Evolutionary conservation across 1,140 invertebrate species (phyloP).

Genomic region (Drosophila pseudoobscura): DNA sequence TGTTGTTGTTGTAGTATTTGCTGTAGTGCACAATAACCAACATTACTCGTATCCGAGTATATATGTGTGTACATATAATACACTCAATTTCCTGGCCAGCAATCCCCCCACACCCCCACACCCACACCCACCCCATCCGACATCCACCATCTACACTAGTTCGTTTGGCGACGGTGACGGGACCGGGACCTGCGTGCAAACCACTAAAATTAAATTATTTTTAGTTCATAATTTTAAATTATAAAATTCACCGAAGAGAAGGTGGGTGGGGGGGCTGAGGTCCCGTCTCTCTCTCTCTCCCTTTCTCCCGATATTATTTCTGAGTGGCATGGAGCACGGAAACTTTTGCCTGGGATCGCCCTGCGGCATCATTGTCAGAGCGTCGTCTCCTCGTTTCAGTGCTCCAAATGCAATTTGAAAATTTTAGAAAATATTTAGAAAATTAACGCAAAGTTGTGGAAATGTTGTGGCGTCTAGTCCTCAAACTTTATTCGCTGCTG

Average conservation of each 20-base stretch:
- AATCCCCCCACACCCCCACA: neutral
- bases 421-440: conserved; percentile 78
- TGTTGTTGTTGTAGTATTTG: conserved; percentile 77
- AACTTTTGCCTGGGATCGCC: conserved; percentile 48
- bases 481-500: conserved; percentile 41
- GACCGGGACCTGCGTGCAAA: conserved; percentile 65
- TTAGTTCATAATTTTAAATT: conserved; percentile 80
- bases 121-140: neutral
- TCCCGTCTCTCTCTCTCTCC: no score
- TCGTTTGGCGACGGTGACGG: neutral
- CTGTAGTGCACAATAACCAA: conserved; percentile 58
- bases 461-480: conserved; percentile 51
- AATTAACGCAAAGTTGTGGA: conserved; percentile 78
- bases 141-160: conserved; percentile 3
- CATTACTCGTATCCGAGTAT: conserved; percentile 20
- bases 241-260: conserved; percentile 63
- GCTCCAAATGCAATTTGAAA: conserved; percentile 68
- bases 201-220: conserved; percentile 75
- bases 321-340: conserved; percentile 53
- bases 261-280: neutral
- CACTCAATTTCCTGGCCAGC: conserved; percentile 65
- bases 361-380: conserved; percentile 27
- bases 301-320: conserved; percentile 6
- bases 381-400: conserved; percentile 3
- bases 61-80: conserved; percentile 45